These are phyloP conservation scores for Echinometra lucunter DNA, from an alignment of 53 echinoderm and acorn worm species.

Conservation along the genomic window DNA sequence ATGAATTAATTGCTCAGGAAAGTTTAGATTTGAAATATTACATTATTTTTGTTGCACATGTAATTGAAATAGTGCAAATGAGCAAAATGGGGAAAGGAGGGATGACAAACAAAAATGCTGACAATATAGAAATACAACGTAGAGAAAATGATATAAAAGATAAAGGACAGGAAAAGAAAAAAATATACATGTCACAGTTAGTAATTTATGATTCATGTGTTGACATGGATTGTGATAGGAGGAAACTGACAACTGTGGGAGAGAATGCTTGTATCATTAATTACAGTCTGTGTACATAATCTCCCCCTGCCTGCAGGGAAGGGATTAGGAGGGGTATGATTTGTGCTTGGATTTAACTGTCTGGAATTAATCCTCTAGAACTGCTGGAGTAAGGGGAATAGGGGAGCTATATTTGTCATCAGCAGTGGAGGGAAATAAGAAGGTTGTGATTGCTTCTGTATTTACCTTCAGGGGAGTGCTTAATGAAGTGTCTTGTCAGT, in stretches of 20 bases:
- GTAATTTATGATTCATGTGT: neutral
- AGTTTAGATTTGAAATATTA: too few relatives aligned
- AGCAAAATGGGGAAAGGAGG: too few relatives aligned
- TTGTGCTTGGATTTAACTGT: conserved; percentile 34
- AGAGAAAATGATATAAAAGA: neutral
- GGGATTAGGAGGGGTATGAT: conserved; percentile 28
- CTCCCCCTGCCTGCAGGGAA: neutral
- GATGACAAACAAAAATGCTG: too few relatives aligned
- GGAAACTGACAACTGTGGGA: neutral
- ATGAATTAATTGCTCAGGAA: too few relatives aligned
- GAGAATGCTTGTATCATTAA: neutral
- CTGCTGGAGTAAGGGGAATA: neutral
- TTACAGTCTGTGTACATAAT: neutral
- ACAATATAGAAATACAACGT: too few relatives aligned
- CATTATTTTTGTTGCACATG: too few relatives aligned
- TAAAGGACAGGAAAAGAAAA: neutral
- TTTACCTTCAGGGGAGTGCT: neutral
- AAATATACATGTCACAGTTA: neutral
- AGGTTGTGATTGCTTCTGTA: neutral
- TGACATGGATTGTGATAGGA: neutral
- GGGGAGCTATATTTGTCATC: neutral
- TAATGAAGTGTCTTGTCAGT: too few relatives aligned
- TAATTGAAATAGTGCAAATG: too few relatives aligned
- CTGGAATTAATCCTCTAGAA: conserved; percentile 7
- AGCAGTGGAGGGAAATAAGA: neutral